A percentile compares a stretch with the other conserved stretches of the same genome.
These are phyloP conservation scores for Lordiphosa fenestrarum DNA, from an alignment of 2,888 invertebrate genomes.

Conservation along the genomic window DNA sequence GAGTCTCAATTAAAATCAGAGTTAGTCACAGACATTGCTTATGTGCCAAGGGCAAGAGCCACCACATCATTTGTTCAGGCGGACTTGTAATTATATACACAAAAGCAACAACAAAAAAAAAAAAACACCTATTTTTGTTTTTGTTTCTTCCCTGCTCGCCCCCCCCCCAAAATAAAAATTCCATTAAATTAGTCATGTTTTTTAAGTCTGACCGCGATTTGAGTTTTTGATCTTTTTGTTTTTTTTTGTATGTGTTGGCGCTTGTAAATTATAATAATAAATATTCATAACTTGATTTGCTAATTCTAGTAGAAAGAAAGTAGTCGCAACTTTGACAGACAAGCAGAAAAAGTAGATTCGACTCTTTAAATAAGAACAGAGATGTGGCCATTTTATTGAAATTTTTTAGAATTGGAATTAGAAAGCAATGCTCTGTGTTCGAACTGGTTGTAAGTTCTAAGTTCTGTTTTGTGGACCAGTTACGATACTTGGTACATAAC, in stretches of 20 bases:
- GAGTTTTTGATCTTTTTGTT: slow-evolving; percentile 14
- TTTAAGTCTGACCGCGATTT: slow-evolving; percentile 53
- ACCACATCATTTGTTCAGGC: slow-evolving; percentile 13
- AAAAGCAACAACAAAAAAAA: not conserved
- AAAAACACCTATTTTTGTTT: no score
- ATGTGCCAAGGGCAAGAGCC: slow-evolving; percentile 63
- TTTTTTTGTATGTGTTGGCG: not conserved
- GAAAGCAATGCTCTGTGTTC: no score
- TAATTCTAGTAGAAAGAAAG: slow-evolving; percentile 11
- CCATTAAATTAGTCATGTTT: slow-evolving; percentile 53
- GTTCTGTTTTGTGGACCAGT: no score
- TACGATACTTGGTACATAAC: no score
- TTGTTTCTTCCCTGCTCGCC: slow-evolving; percentile 9
- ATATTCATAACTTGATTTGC: slow-evolving; percentile 23
- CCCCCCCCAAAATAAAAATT: slow-evolving; percentile 27
- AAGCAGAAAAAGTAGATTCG: no score
- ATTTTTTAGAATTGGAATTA: no score
- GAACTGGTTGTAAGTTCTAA: no score
- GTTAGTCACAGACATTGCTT: slow-evolving; percentile 66
- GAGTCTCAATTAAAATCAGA: slow-evolving; percentile 39
- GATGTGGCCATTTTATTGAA: no score
- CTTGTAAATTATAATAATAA: no score
- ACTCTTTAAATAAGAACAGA: no score
- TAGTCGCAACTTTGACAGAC: no score
- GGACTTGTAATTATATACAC: slow-evolving; percentile 14